Base-by-base conservation (phyloP, 2,797 vertebrate genomes). In the Neopelma chrysocephalum region DNA sequence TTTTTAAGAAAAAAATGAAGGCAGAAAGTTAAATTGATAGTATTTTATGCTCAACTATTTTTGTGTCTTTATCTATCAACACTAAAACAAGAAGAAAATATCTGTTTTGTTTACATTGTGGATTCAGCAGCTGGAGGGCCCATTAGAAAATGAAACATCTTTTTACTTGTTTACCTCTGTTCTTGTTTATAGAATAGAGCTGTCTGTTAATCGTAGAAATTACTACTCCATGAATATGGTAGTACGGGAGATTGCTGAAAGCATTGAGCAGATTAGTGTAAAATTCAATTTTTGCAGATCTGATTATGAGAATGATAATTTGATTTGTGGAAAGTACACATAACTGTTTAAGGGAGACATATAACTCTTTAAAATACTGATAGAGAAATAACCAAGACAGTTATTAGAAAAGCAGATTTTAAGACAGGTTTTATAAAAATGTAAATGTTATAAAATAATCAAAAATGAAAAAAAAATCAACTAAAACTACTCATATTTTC, bases 401-500 rank as follows among this genome's bases (percentile, higher is more conserved):
- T 3, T 47, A 12, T 73, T 62, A 84, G 12, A 77, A 36, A 81
- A 73, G 8, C 2, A 80, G 9, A 50, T 62, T 62, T 57, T 47
- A 84, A 58, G 62, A 3, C 2, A 54, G 3, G 0, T 38, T 51
- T 85, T 34, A 66, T 32, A 54, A 47, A 83, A 78, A 50, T 19
- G 2, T 1, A 38, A 53, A 40, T 76, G 58, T 75, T 40, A 19
- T 25, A 10, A 68, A 82, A 36, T 61, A 34, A 43, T 26, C 11
- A 47, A 16, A 13, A 8, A 43, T 53, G 2, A 17, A 54, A 71
- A 68, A 50, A 29, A 11, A 9, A 5, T 0, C 2, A 48, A 16
- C 2, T 15, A 27, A 56, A 85, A 19, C 2, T 26, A 36, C 64
- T 56, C 3, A 36, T 13, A 3, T 34, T 83, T 65, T 65, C 17